Percentiles rank a stretch among this genome's conserved stretches.
Conservation (phyloP, 2,888 invertebrate species). For the Leucozona laternaria region DNA sequence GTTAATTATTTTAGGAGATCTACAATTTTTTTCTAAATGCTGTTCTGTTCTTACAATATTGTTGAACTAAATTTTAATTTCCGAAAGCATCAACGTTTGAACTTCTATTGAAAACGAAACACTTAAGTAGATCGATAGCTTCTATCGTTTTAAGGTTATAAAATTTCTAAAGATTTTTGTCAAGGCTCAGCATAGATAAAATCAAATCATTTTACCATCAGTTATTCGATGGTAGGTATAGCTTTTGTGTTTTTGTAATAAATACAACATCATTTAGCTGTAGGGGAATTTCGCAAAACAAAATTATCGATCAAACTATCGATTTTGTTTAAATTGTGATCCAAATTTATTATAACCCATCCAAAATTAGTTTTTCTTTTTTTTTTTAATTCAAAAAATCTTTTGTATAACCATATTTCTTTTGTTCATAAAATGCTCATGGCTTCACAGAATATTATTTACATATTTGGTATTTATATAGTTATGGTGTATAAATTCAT, state of each 20-base stretch:
- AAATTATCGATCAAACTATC: conserved; percentile 17
- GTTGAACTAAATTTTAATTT: neutral
- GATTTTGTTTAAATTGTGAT: conserved; percentile 8
- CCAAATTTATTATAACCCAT: conserved; percentile 10
- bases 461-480: too few relatives aligned
- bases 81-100: neutral
- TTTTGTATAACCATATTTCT: neutral
- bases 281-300: neutral
- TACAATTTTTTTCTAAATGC: too few relatives aligned
- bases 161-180: neutral
- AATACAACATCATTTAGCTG: neutral
- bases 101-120: neutral
- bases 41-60: too few relatives aligned
- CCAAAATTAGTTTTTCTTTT: neutral
- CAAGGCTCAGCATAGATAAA: neutral
- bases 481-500: too few relatives aligned
- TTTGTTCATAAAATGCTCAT: neutral
- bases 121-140: neutral
- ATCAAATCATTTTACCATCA: too few relatives aligned
- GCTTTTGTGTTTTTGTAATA: neutral
- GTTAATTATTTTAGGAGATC: neutral
- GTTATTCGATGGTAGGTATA: too few relatives aligned
- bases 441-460: neutral
- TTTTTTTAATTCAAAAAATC: neutral
- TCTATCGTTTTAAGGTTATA: neutral